Evolutionary conservation across 2,888 invertebrate species (phyloP).

Genomic region (Zygaena filipendulae): DNA sequence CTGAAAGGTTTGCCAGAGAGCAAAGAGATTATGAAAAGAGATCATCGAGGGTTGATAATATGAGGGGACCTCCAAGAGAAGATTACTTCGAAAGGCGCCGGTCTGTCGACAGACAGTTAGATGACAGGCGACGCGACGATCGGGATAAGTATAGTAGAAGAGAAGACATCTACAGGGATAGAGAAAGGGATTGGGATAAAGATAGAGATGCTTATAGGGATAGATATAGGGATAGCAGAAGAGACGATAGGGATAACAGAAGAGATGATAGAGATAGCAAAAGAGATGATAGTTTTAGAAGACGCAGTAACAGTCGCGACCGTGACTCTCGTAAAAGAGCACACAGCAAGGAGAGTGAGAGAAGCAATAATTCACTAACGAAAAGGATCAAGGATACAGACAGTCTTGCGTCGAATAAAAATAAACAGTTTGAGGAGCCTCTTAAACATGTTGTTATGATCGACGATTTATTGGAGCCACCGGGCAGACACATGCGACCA

Average conservation of each 20-base stretch:
- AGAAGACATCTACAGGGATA: conserved; percentile 22
- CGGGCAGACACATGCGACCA: conserved; percentile 84
- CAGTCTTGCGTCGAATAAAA: conserved; percentile 1
- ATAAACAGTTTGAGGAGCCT: conserved; percentile 23
- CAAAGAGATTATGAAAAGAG: conserved; percentile 17
- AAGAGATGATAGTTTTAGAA: conserved; percentile 25
- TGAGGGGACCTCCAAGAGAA: conserved; percentile 27
- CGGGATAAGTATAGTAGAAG: conserved; percentile 24
- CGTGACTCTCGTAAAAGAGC: conserved; percentile 41
- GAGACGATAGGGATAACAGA: conserved; percentile 21
- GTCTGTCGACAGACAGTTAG: conserved; percentile 23
- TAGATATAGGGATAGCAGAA: conserved; percentile 21
- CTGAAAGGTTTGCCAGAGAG: conserved; percentile 23
- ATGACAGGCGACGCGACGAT: conserved; percentile 30
- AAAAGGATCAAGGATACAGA: conserved; percentile 31
- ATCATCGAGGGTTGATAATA: conserved; percentile 16
- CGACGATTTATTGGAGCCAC: conserved; percentile 84
- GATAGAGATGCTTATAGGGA: conserved; percentile 20
- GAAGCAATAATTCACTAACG: conserved; percentile 20
- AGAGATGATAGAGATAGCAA: conserved; percentile 30
- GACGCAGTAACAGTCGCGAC: conserved; percentile 41
- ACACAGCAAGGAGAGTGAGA: conserved; percentile 37
- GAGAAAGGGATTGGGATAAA: conserved; percentile 19
- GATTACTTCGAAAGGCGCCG: conserved; percentile 23
- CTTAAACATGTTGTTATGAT: conserved; percentile 69